phyloP scores from a whole-genome alignment of 2,888 invertebrate genomes.

The Diarsia rubi region DNA sequence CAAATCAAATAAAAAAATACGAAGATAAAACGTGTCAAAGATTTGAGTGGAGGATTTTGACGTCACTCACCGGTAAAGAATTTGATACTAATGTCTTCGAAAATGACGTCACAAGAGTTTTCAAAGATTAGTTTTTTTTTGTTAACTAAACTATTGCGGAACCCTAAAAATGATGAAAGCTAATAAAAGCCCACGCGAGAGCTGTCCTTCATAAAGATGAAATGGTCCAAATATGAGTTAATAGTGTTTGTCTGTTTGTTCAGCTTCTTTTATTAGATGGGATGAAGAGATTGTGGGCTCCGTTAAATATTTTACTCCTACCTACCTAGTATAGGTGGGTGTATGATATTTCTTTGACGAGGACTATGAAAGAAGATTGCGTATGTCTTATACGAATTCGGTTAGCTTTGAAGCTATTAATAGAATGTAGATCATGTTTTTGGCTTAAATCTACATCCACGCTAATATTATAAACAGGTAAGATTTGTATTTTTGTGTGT shows the following conservation, averaged over 20 bases:
- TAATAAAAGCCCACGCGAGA: slow-evolving; percentile 57
- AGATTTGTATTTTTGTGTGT: no score
- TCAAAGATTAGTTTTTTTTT: no score
- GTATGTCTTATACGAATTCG: neutral
- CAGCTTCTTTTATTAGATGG: slow-evolving; percentile 60
- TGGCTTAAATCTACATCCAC: no score
- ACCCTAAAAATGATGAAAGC: slow-evolving; percentile 45
- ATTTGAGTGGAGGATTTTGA: no score
- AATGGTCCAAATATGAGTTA: slow-evolving; percentile 62
- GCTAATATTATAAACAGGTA: no score
- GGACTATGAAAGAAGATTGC: neutral
- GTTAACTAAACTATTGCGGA: no score
- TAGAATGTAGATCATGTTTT: no score
- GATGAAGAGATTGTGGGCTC: slow-evolving; percentile 56
- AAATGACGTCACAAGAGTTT: no score
- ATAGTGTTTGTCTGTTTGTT: slow-evolving; percentile 66
- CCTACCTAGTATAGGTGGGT: neutral
- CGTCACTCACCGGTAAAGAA: no score
- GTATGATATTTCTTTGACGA: neutral
- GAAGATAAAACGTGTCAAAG: no score
- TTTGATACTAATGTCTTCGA: no score
- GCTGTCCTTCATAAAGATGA: slow-evolving; percentile 49
- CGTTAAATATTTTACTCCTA: slow-evolving; percentile 31
- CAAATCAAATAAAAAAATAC: no score
- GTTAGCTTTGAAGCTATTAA: neutral